Conservation (phyloP, 1,140 invertebrate species). For the Ruditapes philippinarum region DNA sequence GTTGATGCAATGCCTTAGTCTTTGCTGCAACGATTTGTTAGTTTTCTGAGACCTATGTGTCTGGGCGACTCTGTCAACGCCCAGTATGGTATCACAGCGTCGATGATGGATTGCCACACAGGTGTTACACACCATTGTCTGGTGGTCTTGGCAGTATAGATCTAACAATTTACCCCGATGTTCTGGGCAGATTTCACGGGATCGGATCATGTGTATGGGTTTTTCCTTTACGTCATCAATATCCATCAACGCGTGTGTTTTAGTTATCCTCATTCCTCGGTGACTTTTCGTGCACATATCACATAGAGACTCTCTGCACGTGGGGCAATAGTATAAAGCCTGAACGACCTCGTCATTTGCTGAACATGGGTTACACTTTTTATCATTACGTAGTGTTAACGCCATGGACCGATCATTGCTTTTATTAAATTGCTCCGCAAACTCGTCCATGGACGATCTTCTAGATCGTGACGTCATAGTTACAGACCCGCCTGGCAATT, state of each 20-base stretch:
- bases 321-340: constrained; percentile 63
- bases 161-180: constrained; percentile 56
- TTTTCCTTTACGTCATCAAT: constrained; percentile 38
- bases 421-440: not conserved
- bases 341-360: constrained; percentile 39
- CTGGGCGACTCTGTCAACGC: constrained; percentile 1
- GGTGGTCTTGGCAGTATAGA: constrained; percentile 62
- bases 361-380: constrained; percentile 39
- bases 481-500: not conserved
- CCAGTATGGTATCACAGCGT: constrained; percentile 50
- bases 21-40: constrained; percentile 25
- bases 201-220: constrained; percentile 33
- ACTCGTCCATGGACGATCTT: constrained; percentile 24
- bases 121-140: constrained; percentile 38
- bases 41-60: constrained; percentile 25
- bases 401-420: constrained; percentile 30
- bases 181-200: constrained; percentile 54
- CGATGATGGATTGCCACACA: constrained; percentile 48
- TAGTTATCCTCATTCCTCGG: constrained; percentile 60
- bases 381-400: constrained; percentile 26
- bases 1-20: constrained; percentile 47
- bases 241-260: constrained; percentile 54
- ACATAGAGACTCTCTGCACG: constrained; percentile 56
- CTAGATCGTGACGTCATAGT: not conserved
- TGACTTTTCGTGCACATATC: constrained; percentile 64